Percentiles rank a stretch among this genome's conserved stretches.
phyloP scores from a whole-genome alignment of 64 coral and sea anemone genomes.

The Stylophora pistillata region DNA sequence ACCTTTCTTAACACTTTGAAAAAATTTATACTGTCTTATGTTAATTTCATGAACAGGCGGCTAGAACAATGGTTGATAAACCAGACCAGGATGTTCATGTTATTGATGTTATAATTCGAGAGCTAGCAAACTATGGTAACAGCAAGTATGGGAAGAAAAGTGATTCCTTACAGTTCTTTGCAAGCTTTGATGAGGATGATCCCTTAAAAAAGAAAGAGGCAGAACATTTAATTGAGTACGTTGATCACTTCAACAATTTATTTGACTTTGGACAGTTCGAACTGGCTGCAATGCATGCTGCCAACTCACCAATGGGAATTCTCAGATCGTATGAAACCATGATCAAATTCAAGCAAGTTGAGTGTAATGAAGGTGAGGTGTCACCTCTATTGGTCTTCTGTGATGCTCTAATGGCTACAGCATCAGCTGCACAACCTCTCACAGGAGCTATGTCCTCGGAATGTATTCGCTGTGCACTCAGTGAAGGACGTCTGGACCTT shows the following conservation, averaged over 20 bases:
- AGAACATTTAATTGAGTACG: slow-evolving; percentile 88
- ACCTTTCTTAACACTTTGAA: no score
- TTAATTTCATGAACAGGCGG: slow-evolving; percentile 42
- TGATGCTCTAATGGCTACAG: slow-evolving; percentile 92
- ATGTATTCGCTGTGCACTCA: slow-evolving; percentile 88
- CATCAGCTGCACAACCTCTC: slow-evolving; percentile 59
- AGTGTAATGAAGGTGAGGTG: slow-evolving; percentile 44
- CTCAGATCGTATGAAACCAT: slow-evolving; percentile 92
- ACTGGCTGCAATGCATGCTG: slow-evolving; percentile 96
- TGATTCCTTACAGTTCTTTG: slow-evolving; percentile 74
- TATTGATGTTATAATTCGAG: slow-evolving; percentile 85
- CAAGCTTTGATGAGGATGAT: slow-evolving; percentile 96
- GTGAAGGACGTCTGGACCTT: slow-evolving; percentile 75
- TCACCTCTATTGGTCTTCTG: slow-evolving; percentile 89
- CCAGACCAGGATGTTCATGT: slow-evolving; percentile 64
- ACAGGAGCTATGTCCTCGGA: slow-evolving; percentile 88
- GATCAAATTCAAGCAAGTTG: slow-evolving; percentile 89
- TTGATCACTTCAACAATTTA: slow-evolving; percentile 95
- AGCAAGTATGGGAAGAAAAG: slow-evolving; percentile 79
- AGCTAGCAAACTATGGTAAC: slow-evolving; percentile 87
- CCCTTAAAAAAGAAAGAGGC: slow-evolving; percentile 99
- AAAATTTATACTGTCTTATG: no score
- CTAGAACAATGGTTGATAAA: slow-evolving; percentile 65
- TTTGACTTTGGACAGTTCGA: slow-evolving; percentile 96
- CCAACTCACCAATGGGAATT: slow-evolving; percentile 91